Evolutionary conservation across 1,140 invertebrate genomes (phyloP).

Genomic region (Drosophila rufa): DNA sequence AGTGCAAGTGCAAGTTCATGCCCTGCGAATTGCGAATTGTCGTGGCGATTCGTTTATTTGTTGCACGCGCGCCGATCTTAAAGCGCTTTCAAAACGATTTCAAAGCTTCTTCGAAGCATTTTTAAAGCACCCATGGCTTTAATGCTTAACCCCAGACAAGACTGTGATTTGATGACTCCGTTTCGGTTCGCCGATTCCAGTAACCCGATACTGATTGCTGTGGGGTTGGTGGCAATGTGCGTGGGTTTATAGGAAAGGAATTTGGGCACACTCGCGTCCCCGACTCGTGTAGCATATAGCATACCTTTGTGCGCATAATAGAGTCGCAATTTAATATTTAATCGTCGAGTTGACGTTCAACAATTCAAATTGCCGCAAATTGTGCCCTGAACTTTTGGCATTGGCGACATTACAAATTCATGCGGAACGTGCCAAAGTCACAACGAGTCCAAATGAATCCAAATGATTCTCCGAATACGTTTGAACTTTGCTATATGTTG

Average conservation of each 20-base stretch:
- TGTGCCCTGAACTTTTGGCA: conserved; percentile 46
- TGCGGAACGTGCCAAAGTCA: conserved; percentile 62
- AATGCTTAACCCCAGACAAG: conserved; percentile 31
- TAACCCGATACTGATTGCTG: conserved; percentile 37
- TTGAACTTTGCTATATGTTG: conserved; percentile 44
- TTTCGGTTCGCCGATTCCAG: conserved; percentile 26
- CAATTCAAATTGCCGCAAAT: conserved; percentile 64
- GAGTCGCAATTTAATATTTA: conserved; percentile 56
- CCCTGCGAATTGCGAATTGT: conserved; percentile 35
- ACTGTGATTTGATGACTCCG: conserved; percentile 43
- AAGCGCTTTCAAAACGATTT: conserved; percentile 16
- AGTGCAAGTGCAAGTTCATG: conserved; percentile 59
- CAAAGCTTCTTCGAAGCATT: background rate
- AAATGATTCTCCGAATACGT: conserved; percentile 52
- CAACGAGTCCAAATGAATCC: conserved; percentile 36
- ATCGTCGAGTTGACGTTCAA: conserved; percentile 28
- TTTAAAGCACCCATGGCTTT: conserved; percentile 30
- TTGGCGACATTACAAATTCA: conserved; percentile 63
- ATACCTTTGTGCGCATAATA: conserved; percentile 33
- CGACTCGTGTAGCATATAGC: background rate
- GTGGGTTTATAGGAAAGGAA: background rate
- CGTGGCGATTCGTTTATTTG: conserved; percentile 38
- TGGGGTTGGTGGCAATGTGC: conserved; percentile 19
- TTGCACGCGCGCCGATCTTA: conserved; percentile 37
- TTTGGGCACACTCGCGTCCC: background rate